phyloP scores from a whole-genome alignment of 92 coral and sea anemone genomes.

The Umimayanthus chanpuru region DNA sequence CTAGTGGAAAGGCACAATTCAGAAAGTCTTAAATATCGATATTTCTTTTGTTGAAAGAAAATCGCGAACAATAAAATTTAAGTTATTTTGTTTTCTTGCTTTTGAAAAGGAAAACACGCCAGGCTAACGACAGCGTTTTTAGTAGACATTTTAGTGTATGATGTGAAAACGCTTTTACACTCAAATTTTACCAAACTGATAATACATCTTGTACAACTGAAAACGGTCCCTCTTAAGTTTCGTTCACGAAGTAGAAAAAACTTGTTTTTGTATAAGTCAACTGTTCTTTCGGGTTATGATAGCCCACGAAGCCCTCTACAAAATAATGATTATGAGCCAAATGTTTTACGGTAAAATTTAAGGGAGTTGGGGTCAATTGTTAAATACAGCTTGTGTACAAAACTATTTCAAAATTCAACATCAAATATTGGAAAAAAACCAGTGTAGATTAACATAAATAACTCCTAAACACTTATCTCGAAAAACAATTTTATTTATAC shows the following conservation, averaged over 20 bases:
- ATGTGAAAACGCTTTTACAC: neutral
- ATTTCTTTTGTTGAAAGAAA: too few relatives aligned
- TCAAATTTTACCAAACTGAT: neutral
- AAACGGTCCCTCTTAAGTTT: neutral
- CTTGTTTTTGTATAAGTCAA: neutral
- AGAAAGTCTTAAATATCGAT: too few relatives aligned
- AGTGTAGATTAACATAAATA: constrained; percentile 4
- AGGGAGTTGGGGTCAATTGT: neutral
- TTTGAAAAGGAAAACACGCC: neutral
- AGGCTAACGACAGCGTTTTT: neutral
- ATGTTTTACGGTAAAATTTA: constrained; percentile 18
- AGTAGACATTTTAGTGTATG: neutral
- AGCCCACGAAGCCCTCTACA: neutral
- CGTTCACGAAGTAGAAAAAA: neutral
- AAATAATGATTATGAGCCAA: neutral
- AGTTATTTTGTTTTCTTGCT: neutral
- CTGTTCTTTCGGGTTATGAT: neutral
- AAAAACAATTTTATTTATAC: constrained; percentile 38
- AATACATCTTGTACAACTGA: neutral
- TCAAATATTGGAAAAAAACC: constrained; percentile 19
- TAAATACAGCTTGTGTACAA: constrained; percentile 25
- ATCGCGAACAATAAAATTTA: too few relatives aligned
- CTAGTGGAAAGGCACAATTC: too few relatives aligned
- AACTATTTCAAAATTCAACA: neutral
- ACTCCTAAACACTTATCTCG: constrained; percentile 27